Base-by-base conservation (phyloP, 2,113 vertebrate species). In the Lepidothrix coronata region DNA sequence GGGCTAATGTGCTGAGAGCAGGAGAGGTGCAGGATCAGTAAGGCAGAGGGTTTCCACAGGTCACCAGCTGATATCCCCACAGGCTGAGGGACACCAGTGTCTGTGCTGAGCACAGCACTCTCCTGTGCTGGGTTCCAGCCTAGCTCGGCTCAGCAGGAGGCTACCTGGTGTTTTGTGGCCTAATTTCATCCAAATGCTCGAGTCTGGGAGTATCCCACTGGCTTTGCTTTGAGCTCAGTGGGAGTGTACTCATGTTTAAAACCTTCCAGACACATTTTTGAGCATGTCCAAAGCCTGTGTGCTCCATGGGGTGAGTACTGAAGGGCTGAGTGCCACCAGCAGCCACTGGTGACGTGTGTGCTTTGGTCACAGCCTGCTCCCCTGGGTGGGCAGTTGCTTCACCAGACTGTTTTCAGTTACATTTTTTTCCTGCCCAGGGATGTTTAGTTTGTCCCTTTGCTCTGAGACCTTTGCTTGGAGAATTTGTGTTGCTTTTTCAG, bases 71-170 rank as follows among this genome's bases (percentile, higher is more conserved):
- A 41, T 95, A 94, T 37, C 73, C 55, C 65, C 91, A 67, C 89
- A 75, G 5, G 37, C 76, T 71, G 70, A 89, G 65, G 28, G 88
- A 75, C 85, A 95, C 48, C 77, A 44, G 14, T 11, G 46, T 55
- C 74, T 39, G 85, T 75, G 86, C 93, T 95, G 91, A 92, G 78
- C 89, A 94, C 94, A 95, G 91, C 87, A 85, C 65, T 92, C 84
- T 89, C 33, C 62, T 44, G 17, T 57, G 17, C 52, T 19, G 23
- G 20, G 57, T 57, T 91, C 80, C 87, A 0, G 1, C 76, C 52
- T 52, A 41, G 44, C 54, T 71, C 27, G 31, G 27, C 71, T 81
- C 80, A 87, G 94, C 62, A 57, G 44, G 58, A 83, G 51, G 39
- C 85, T 87, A n/a, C 13, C n/a, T 30, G 91, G 70, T 0, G 0